Conservation (phyloP, 2,113 vertebrate genomes). For the Xenopus laevis region DNA sequence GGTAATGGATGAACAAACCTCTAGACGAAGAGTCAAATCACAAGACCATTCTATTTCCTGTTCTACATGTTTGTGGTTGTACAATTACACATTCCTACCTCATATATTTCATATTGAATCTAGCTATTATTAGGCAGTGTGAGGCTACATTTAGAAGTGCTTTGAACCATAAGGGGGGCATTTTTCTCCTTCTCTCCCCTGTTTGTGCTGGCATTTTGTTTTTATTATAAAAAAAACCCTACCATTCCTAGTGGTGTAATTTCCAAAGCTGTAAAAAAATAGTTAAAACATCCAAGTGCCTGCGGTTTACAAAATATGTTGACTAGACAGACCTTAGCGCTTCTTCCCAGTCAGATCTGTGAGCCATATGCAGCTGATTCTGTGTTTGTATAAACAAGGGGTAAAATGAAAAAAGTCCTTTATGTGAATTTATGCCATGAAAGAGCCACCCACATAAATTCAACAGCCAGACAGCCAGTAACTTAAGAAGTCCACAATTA, state of each 20-base stretch:
- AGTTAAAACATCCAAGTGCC: conserved; percentile 33
- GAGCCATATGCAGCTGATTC: conserved; percentile 18
- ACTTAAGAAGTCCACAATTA: not conserved
- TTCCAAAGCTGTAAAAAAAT: conserved; percentile 19
- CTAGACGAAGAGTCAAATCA: conserved; percentile 21
- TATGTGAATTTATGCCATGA: not conserved
- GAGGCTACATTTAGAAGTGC: conserved; percentile 1
- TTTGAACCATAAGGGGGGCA: conserved; percentile 12
- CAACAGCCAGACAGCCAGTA: not conserved
- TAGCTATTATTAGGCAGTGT: conserved; percentile 23
- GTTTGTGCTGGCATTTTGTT: conserved; percentile 25
- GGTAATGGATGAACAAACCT: conserved; percentile 50
- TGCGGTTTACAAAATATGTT: conserved; percentile 33
- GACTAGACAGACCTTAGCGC: conserved; percentile 19
- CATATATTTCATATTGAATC: conserved; percentile 22
- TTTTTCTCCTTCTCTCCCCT: conserved; percentile 8
- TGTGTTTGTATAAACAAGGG: not conserved
- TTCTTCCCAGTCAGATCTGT: conserved; percentile 25
- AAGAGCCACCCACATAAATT: not conserved
- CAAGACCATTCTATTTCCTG: conserved; percentile 19
- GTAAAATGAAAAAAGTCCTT: not conserved
- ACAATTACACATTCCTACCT: conserved; percentile 22
- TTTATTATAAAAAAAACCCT: not conserved
- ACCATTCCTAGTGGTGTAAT: not conserved
- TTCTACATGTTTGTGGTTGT: conserved; percentile 13